A percentile compares a stretch with the other conserved stretches of the same genome.
These are phyloP conservation scores for Hesperophylax magnus DNA, from an alignment of 1,140 invertebrate genomes.

Conservation along the genomic window DNA sequence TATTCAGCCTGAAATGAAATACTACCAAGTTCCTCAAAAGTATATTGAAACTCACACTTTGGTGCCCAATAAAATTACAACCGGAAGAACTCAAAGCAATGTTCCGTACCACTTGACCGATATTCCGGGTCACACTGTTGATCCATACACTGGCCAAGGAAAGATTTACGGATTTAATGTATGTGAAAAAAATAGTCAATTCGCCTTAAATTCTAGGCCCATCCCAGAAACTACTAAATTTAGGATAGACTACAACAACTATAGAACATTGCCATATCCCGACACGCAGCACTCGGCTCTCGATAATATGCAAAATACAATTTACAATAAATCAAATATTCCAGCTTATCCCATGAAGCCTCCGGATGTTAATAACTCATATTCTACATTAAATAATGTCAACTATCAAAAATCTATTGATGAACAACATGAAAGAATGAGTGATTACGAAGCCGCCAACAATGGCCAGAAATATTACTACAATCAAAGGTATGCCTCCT, in stretches of 20 bases:
- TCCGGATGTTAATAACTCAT: constrained; percentile 36
- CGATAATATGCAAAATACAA: constrained; percentile 23
- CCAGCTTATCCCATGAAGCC: constrained; percentile 45
- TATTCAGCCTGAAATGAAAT: constrained; percentile 62
- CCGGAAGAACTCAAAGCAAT: constrained; percentile 27
- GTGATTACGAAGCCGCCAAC: constrained; percentile 55
- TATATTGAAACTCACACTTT: constrained; percentile 59
- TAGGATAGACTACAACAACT: constrained; percentile 48
- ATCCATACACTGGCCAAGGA: constrained; percentile 24
- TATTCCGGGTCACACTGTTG: constrained; percentile 18
- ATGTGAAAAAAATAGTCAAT: constrained; percentile 33
- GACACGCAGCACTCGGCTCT: constrained; percentile 30
- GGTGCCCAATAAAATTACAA: constrained; percentile 8
- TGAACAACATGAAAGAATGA: constrained; percentile 35
- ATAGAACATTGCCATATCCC: constrained; percentile 41
- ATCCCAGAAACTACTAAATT: constrained; percentile 34
- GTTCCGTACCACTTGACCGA: constrained; percentile 22
- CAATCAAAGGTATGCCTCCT: constrained; percentile 50
- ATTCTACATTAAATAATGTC: constrained; percentile 21
- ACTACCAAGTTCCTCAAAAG: constrained; percentile 64
- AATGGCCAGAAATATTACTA: constrained; percentile 62
- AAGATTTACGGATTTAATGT: constrained; percentile 42
- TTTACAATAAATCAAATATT: constrained; percentile 28
- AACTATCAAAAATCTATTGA: constrained; percentile 46
- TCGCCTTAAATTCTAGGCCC: constrained; percentile 15